A percentile compares a stretch with the other conserved stretches of the same genome.
Evolutionary conservation across 2,113 vertebrate species (phyloP).

Genomic region (Takifugu flavidus): DNA sequence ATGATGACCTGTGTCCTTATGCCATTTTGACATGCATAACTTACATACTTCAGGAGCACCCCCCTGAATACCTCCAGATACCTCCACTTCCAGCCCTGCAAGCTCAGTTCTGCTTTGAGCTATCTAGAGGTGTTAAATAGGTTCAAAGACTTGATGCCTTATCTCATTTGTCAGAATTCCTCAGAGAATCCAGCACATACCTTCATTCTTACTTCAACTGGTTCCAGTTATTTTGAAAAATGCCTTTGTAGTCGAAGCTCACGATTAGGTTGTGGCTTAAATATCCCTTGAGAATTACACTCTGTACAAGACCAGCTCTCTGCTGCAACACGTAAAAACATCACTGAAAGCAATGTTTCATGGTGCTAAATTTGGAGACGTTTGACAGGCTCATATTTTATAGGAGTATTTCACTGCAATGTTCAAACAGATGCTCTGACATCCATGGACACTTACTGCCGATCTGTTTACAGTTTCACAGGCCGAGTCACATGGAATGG

Average conservation of each 20-base stretch:
- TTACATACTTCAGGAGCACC: slow-evolving; percentile 54
- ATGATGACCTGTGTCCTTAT: slow-evolving; percentile 58
- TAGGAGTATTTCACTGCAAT: slow-evolving; percentile 32
- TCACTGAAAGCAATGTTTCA: slow-evolving; percentile 28
- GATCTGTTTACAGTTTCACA: not conserved
- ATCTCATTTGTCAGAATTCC: slow-evolving; percentile 21
- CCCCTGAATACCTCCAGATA: slow-evolving; percentile 5
- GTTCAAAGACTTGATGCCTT: not conserved
- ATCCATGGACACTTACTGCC: slow-evolving; percentile 2
- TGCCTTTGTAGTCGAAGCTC: slow-evolving; percentile 46
- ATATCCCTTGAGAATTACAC: slow-evolving; percentile 23
- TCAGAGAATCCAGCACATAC: slow-evolving; percentile 11
- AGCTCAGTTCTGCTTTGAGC: not conserved
- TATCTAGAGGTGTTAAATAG: slow-evolving; percentile 3
- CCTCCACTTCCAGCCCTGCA: slow-evolving; percentile 1
- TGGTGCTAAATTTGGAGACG: slow-evolving; percentile 31
- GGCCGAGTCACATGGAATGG: not conserved
- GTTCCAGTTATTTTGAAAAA: slow-evolving; percentile 39
- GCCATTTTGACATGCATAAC: slow-evolving; percentile 67
- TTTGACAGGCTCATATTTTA: slow-evolving; percentile 44
- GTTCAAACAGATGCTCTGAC: slow-evolving; percentile 17
- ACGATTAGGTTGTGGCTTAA: slow-evolving; percentile 30
- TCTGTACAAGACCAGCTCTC: slow-evolving; percentile 1
- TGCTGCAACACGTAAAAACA: slow-evolving; percentile 29
- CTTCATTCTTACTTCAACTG: slow-evolving; percentile 22